Base-by-base conservation (phyloP, 1,140 invertebrate species). In the Dreissena polymorpha region DNA sequence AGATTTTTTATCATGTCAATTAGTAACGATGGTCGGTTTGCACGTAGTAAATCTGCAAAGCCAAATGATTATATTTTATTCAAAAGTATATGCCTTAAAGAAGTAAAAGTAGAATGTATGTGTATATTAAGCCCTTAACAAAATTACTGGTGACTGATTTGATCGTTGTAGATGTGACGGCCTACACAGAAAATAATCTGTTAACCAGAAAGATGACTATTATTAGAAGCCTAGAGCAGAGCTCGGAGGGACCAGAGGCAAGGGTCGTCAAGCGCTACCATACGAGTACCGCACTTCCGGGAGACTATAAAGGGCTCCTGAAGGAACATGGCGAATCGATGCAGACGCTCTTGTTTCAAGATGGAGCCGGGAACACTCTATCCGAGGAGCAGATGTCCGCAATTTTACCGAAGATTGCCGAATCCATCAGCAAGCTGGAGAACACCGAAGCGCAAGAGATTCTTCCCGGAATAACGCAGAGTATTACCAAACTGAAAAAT, bases 401-500 rank as follows among this genome's bases (percentile, higher is more conserved):
- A 10, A 53, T 76, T 23, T 67, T 83, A 64, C 80, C 80, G n/a
- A 83, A 75, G 68, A 69, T 83, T 23, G 80, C 80, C 10, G 72
- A 74, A 57, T 75, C 69, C 49, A 69, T 83, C 16, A 69, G 65
- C 12, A 83, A 75, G 39, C 64, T 83, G 72, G 53, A 83, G 21
- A 73, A 49, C 25, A 49, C 63, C 21, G 68, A 83, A n/a, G 80
- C 67, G 0, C 70, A 83, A 67, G 80, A 83, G 60, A 69, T 83
- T 39, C 67, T 83, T 29, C 80, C 80, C 49, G 80, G 80, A 69
- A 75, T 83, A 55, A 83, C 80, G 12, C 80, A 83, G 60, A 83
- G 72, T 75, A 70, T 83, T 16, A 83, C 80, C 1, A 75, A 75
- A 60, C 50, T 83, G 25, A 67, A 83, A 70, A 70, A 83, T 60